phyloP scores from a whole-genome alignment of 1,140 invertebrate genomes.

The Monochamus saltuarius region DNA sequence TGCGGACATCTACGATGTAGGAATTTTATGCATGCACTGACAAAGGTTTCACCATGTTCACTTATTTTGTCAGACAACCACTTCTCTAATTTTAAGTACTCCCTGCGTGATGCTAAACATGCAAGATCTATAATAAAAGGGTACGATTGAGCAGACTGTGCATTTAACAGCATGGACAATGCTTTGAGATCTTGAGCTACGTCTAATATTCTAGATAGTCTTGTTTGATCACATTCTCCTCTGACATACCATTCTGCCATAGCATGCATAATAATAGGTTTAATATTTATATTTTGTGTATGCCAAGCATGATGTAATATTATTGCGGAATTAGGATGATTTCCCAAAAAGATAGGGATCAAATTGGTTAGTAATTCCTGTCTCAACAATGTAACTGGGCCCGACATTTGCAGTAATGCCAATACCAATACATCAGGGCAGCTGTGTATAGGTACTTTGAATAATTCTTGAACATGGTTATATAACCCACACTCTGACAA shows the following conservation, averaged over 20 bases:
- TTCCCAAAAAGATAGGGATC: conserved; percentile 89
- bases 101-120: conserved; percentile 91
- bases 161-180: conserved; percentile 88
- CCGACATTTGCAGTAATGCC: conserved; percentile 80
- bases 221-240: conserved; percentile 88
- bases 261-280: conserved; percentile 89
- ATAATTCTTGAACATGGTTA: conserved; percentile 80
- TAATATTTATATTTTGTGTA: conserved; percentile 68
- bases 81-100: conserved; percentile 97
- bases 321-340: conserved; percentile 91
- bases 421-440: conserved; percentile 92
- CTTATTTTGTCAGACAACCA: conserved; percentile 96
- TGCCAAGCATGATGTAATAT: conserved; percentile 96
- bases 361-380: conserved; percentile 84
- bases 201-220: conserved; percentile 91
- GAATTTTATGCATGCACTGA: conserved; percentile 83
- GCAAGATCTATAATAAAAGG: conserved; percentile 97
- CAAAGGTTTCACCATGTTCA: conserved; percentile 89
- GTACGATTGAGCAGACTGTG: conserved; percentile 85
- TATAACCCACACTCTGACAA: conserved; percentile 86
- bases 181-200: conserved; percentile 97
- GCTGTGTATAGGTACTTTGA: conserved; percentile 89
- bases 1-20: conserved; percentile 84
- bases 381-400: conserved; percentile 70
- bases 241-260: conserved; percentile 97